Percentiles rank a stretch among this genome's conserved stretches.
Evolutionary conservation across 1,140 invertebrate species (phyloP).

Genomic region (Parasteatoda tepidariorum): DNA sequence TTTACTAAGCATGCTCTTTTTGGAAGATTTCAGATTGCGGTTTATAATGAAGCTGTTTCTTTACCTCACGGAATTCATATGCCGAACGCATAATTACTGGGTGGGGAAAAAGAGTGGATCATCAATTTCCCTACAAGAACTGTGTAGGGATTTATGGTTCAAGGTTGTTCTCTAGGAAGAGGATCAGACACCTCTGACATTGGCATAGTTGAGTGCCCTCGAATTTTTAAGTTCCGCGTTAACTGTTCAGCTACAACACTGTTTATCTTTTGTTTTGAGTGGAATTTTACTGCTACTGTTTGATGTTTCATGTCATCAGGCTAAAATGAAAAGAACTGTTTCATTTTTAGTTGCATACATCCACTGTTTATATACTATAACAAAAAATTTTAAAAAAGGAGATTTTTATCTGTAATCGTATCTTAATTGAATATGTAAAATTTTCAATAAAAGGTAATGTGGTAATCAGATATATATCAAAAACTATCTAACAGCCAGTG

Average conservation of each 20-base stretch:
- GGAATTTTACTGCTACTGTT: not conserved
- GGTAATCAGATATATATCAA: no score
- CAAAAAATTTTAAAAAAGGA: no score
- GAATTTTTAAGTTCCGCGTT: no score
- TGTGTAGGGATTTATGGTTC: constrained; percentile 13
- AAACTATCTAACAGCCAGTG: no score
- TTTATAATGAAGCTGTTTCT: constrained; percentile 31
- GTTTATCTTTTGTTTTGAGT: not conserved
- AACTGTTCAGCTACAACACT: not conserved
- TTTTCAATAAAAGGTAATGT: no score
- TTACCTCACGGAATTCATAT: not conserved
- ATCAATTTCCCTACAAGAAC: constrained; percentile 26
- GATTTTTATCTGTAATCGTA: no score
- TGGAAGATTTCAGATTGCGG: constrained; percentile 6
- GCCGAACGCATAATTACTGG: constrained; percentile 21
- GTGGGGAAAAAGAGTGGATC: constrained; percentile 22
- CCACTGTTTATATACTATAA: no score
- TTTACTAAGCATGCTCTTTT: not conserved
- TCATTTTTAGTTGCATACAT: no score
- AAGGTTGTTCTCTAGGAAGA: not conserved
- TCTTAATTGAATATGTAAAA: no score
- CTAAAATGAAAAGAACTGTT: no score
- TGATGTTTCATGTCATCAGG: no score
- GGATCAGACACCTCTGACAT: not conserved
- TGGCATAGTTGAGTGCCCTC: no score